Conservation (phyloP, 2,113 vertebrate species). For the Silurus asotus region DNA sequence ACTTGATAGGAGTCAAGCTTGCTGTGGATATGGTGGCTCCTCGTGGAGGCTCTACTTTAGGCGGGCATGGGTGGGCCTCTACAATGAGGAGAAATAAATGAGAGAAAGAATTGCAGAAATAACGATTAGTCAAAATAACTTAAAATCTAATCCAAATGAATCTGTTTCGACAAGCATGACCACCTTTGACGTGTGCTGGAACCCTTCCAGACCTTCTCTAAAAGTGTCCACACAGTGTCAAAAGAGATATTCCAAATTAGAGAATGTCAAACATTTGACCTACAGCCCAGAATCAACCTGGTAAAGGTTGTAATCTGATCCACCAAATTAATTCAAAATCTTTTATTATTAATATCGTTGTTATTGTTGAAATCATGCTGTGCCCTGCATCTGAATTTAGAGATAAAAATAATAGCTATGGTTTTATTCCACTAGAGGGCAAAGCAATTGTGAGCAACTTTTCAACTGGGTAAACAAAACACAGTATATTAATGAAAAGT, state of each 20-base stretch:
- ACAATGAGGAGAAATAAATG: conserved; percentile 26
- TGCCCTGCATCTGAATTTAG: background rate
- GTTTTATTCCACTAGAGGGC: background rate
- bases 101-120: background rate
- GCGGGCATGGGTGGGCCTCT: conserved; percentile 91
- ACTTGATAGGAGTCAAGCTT: conserved; percentile 87
- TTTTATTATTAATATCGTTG: too few species aligned
- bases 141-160: background rate
- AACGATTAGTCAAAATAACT: background rate
- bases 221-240: background rate
- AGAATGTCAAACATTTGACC: background rate
- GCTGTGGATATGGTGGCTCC: conserved; percentile 79
- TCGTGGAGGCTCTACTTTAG: conserved; percentile 81
- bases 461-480: background rate
- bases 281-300: background rate
- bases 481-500: background rate
- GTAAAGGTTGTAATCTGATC: background rate
- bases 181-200: background rate
- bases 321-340: background rate
- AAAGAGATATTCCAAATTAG: background rate
- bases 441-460: background rate
- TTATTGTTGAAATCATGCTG: background rate
- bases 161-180: background rate
- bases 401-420: background rate
- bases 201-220: background rate